Percentiles rank a stretch among this genome's conserved stretches.
Evolutionary conservation across 2,113 vertebrate species (phyloP).

Genomic region (Platycercus adscitus): DNA sequence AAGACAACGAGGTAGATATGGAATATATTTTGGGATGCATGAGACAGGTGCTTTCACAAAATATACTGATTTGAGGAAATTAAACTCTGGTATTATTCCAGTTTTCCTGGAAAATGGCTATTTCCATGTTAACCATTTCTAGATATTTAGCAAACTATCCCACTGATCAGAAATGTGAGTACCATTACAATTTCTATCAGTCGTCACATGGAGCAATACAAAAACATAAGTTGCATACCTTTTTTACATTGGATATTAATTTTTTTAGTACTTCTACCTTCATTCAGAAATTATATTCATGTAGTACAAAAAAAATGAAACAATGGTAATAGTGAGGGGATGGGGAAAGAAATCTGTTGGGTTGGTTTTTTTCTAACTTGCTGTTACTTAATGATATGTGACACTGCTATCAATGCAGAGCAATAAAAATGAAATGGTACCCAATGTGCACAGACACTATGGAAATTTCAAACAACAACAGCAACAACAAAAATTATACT

Average conservation of each 20-base stretch:
- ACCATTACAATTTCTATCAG: not conserved
- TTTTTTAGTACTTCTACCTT: not conserved
- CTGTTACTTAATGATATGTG: conserved; percentile 70
- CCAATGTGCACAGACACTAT: conserved; percentile 64
- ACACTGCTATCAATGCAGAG: conserved; percentile 44
- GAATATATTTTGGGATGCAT: not conserved
- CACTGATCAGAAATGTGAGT: not conserved
- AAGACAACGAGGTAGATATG: not conserved
- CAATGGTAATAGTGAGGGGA: not conserved
- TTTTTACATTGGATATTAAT: not conserved
- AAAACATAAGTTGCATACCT: not conserved
- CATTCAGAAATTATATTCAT: not conserved
- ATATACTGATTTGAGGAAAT: not conserved
- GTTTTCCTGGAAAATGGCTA: not conserved
- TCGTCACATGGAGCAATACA: not conserved
- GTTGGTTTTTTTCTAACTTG: conserved; percentile 30
- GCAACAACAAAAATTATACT: conserved; percentile 68
- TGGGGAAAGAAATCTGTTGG: not conserved
- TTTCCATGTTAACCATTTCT: not conserved
- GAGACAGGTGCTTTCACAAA: not conserved
- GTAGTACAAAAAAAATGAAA: conserved; percentile 22
- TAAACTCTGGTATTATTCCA: not conserved
- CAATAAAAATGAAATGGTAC: conserved; percentile 70
- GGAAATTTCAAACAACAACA: conserved; percentile 67
- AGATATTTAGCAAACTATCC: not conserved